phyloP scores from a whole-genome alignment of 2,888 invertebrate species.

The Amiota mariae region DNA sequence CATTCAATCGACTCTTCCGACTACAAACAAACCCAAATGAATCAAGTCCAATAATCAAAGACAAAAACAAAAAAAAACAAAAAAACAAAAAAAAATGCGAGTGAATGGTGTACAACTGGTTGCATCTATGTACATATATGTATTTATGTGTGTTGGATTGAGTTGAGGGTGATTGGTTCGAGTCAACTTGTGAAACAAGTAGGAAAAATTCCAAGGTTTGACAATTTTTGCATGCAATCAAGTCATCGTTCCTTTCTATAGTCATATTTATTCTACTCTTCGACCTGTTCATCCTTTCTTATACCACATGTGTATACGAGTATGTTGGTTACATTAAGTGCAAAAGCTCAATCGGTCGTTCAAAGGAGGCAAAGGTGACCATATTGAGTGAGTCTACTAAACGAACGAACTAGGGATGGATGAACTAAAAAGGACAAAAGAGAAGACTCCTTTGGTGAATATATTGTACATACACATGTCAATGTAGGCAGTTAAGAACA shows the following conservation, averaged over 20 bases:
- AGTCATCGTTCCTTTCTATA: not conserved
- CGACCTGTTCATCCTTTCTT: constrained; percentile 39
- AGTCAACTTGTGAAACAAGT: constrained; percentile 39
- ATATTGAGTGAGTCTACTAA: not conserved
- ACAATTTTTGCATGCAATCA: constrained; percentile 33
- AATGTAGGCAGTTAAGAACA: constrained; percentile 27
- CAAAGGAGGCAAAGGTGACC: constrained; percentile 10
- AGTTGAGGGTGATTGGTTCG: not conserved
- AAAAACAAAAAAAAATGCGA: not conserved
- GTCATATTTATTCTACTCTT: not conserved
- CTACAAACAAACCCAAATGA: too few species aligned
- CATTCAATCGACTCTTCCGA: too few species aligned
- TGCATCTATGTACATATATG: not conserved
- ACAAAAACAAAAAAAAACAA: too few species aligned
- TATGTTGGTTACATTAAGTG: constrained; percentile 65
- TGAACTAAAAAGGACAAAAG: constrained; percentile 41
- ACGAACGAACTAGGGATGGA: constrained; percentile 46
- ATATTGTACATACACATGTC: constrained; percentile 10
- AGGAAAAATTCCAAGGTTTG: constrained; percentile 55
- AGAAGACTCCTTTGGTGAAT: constrained; percentile 27
- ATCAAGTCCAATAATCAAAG: too few species aligned
- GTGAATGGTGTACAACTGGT: constrained; percentile 14
- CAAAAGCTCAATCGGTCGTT: constrained; percentile 44
- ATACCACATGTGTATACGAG: constrained; percentile 58
- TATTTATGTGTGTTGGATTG: not conserved